Conservation (phyloP, 2,113 vertebrate species). For the Callithrix jacchus region DNA sequence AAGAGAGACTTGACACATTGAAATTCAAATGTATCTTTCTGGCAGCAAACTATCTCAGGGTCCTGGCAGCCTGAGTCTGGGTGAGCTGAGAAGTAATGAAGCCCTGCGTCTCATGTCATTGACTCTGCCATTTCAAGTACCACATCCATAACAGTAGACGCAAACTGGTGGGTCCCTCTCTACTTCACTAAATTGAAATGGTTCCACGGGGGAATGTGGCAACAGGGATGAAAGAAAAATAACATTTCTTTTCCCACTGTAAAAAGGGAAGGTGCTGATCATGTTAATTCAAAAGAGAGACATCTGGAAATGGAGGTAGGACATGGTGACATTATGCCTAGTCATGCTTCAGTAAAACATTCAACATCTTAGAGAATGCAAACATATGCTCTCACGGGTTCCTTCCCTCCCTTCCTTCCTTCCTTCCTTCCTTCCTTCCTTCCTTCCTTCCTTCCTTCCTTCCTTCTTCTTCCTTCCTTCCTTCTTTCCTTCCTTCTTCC, state of each 20-base stretch:
- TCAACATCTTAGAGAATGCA: not conserved
- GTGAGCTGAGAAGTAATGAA: slow-evolving; percentile 62
- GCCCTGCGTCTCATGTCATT: slow-evolving; percentile 47
- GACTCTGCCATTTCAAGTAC: slow-evolving; percentile 57
- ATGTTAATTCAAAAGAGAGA: slow-evolving; percentile 45
- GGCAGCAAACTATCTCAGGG: slow-evolving; percentile 38
- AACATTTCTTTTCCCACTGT: slow-evolving; percentile 40
- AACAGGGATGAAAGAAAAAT: slow-evolving; percentile 66
- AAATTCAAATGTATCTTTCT: slow-evolving; percentile 75
- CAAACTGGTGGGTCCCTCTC: not conserved
- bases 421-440: too few relatives aligned
- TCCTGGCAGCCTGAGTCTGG: slow-evolving; percentile 40
- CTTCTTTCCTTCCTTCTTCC: not conserved
- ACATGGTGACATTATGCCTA: not conserved
- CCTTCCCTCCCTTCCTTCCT: not conserved
- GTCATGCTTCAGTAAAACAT: not conserved
- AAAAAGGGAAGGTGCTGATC: slow-evolving; percentile 43
- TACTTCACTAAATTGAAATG: slow-evolving; percentile 62
- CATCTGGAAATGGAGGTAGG: slow-evolving; percentile 33
- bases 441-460: not conserved
- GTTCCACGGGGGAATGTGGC: not conserved
- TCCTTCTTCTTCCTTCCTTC: not conserved
- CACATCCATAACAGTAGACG: slow-evolving; percentile 20
- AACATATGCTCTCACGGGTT: not conserved
- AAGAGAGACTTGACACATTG: slow-evolving; percentile 67